phyloP scores from a whole-genome alignment of 2,113 vertebrate genomes.

The Potamarius usumacintae region DNA sequence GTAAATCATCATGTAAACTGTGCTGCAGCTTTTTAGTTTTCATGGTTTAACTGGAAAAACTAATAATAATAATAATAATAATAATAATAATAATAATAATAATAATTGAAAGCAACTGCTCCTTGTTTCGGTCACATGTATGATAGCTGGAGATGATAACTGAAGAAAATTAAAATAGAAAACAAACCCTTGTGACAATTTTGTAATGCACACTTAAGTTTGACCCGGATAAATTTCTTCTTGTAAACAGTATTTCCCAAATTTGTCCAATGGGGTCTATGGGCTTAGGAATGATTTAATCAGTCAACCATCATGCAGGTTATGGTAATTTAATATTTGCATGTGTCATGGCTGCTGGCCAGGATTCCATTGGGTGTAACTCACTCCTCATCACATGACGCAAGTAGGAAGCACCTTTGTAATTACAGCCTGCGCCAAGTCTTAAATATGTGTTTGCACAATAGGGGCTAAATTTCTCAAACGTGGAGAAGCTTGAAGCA shows the following conservation, averaged over 20 bases:
- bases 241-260: not conserved
- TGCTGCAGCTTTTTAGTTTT: not conserved
- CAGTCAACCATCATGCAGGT: not conserved
- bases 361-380: slow-evolving; percentile 23
- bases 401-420: slow-evolving; percentile 14
- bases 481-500: not conserved
- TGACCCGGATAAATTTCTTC: not conserved
- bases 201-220: not conserved
- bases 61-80: too few species aligned
- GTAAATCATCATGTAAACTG: slow-evolving; percentile 12
- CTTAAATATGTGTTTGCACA: not conserved
- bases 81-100: not conserved
- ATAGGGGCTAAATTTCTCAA: not conserved
- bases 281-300: not conserved
- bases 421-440: not conserved
- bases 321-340: not conserved
- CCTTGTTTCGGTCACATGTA: not conserved
- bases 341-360: not conserved
- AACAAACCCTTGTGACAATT: not conserved
- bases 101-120: not conserved
- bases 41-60: not conserved
- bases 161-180: not conserved
- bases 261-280: too few species aligned
- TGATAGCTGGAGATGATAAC: too few species aligned
- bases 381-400: slow-evolving; percentile 17